A percentile compares a stretch with the other conserved stretches of the same genome.
Evolutionary conservation across 1,140 invertebrate genomes (phyloP).

Genomic region (Plectrocnemia conspersa): DNA sequence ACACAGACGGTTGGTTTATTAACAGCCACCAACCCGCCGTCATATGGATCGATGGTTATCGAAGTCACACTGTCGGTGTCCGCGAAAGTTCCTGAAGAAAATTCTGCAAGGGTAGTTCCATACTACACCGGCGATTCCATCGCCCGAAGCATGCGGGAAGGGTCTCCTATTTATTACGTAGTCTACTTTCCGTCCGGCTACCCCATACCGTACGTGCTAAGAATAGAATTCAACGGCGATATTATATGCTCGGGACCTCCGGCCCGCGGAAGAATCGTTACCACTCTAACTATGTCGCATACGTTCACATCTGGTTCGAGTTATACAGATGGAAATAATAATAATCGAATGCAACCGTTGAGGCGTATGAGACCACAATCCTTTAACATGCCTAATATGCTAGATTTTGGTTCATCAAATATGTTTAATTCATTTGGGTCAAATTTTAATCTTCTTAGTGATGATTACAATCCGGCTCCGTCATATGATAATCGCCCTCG

Average conservation of each 20-base stretch:
- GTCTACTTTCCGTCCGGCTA: neutral
- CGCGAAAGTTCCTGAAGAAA: no score
- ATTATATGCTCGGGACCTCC: neutral
- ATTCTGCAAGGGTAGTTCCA: neutral
- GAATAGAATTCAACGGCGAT: neutral
- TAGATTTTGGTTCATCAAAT: no score
- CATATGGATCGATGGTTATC: neutral
- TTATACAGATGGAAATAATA: no score
- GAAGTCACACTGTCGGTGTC: neutral
- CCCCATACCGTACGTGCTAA: neutral
- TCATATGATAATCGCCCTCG: no score
- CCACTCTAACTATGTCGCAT: neutral
- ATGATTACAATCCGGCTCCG: no score
- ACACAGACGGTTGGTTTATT: neutral
- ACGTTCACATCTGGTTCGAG: neutral
- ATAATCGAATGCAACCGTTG: no score
- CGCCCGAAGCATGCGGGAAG: neutral
- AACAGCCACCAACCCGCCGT: neutral
- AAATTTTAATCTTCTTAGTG: no score
- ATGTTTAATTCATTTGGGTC: no score
- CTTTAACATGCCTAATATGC: no score
- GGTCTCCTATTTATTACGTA: neutral
- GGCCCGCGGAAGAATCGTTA: neutral
- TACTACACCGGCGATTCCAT: neutral
- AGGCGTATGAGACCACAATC: no score